phyloP scores from a whole-genome alignment of 2,113 vertebrate genomes.

The Charina bottae region DNA sequence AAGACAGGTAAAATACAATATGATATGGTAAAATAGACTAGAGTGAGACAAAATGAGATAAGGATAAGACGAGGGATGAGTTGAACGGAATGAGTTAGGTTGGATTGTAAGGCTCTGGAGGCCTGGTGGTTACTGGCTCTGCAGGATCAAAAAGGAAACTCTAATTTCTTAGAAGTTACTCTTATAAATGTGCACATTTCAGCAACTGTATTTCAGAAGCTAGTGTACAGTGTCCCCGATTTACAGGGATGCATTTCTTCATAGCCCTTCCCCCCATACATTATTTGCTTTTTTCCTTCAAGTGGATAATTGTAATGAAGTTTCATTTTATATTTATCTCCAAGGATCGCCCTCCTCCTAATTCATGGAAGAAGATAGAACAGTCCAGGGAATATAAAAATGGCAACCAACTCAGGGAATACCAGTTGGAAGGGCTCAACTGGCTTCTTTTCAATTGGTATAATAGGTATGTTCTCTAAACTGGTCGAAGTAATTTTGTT shows the following conservation, averaged over 20 bases:
- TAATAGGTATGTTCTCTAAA: conserved; percentile 85
- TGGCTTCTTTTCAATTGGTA: conserved; percentile 99
- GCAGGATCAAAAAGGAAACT: background rate
- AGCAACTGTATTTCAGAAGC: background rate
- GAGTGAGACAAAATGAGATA: no score
- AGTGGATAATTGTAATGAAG: background rate
- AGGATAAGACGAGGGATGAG: background rate
- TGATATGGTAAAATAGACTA: no score
- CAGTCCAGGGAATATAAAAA: conserved; percentile 96
- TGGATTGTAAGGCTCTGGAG: background rate
- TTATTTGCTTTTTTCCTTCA: background rate
- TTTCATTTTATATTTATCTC: conserved; percentile 22
- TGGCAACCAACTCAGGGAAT: conserved; percentile 97
- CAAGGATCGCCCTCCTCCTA: conserved; percentile 94
- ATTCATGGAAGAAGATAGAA: conserved; percentile 96
- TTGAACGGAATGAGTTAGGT: background rate
- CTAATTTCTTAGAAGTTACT: background rate
- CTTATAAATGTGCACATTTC: background rate
- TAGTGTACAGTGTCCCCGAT: background rate
- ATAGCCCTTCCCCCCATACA: no score
- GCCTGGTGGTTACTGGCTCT: background rate
- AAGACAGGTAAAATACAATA: no score
- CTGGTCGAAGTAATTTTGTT: conserved; percentile 4
- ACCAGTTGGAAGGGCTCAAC: conserved; percentile 98
- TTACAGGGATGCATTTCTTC: background rate